Evolutionary conservation across 1,140 invertebrate genomes (phyloP).

Genomic region (Panonychus citri): DNA sequence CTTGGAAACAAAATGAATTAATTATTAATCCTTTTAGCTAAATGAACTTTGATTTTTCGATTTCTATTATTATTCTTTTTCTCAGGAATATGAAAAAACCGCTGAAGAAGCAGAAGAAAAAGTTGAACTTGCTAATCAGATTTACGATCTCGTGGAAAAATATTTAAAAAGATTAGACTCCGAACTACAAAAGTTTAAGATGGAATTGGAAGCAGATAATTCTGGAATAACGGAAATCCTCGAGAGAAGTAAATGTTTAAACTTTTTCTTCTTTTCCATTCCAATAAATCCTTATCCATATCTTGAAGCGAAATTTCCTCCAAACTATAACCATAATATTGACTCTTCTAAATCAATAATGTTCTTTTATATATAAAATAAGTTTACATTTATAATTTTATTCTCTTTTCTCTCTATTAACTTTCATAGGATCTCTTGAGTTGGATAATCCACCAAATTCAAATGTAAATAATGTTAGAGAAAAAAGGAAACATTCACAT

Average conservation of each 20-base stretch:
- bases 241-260: conserved; percentile 40
- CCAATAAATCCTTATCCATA: not conserved
- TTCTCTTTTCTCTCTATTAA: conserved; percentile 6
- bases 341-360: too few relatives aligned
- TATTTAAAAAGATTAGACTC: conserved; percentile 76
- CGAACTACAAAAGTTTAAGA: conserved; percentile 89
- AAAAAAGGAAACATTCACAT: conserved; percentile 12
- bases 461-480: conserved; percentile 10
- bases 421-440: conserved; percentile 29
- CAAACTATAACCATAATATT: too few relatives aligned
- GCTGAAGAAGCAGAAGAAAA: conserved; percentile 76
- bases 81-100: conserved; percentile 62
- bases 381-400: too few relatives aligned
- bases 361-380: too few relatives aligned
- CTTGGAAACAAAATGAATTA: not conserved
- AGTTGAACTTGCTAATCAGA: conserved; percentile 65
- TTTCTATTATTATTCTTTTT: not conserved
- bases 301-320: too few relatives aligned
- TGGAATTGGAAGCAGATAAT: conserved; percentile 92
- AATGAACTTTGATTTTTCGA: not conserved
- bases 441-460: conserved; percentile 23
- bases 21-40: not conserved
- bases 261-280: not conserved
- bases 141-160: conserved; percentile 78
- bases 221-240: conserved; percentile 88